Conservation (phyloP, 2,888 invertebrate genomes). For the Thecophora atra region DNA sequence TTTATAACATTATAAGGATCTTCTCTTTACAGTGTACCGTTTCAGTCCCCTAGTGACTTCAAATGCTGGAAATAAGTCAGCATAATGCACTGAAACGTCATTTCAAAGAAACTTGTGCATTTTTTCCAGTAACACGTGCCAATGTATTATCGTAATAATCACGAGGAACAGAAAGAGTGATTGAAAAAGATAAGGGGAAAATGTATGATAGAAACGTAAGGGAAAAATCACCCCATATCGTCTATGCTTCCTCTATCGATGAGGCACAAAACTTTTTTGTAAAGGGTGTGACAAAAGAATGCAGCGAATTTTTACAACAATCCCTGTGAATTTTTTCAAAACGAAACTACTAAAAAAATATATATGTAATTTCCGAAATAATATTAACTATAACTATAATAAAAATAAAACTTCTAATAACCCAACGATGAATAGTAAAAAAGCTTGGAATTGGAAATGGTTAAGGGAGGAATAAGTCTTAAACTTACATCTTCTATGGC, state of each 20-base stretch:
- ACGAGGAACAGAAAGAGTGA: background rate
- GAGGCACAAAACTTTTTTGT: background rate
- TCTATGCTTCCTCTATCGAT: background rate
- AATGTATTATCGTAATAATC: background rate
- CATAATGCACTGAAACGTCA: background rate
- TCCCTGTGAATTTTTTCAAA: background rate
- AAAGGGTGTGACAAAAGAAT: conserved; percentile 32
- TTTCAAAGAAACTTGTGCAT: conserved; percentile 8
- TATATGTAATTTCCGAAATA: too few relatives aligned
- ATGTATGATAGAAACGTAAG: too few relatives aligned
- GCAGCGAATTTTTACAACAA: conserved; percentile 22
- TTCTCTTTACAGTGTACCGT: background rate
- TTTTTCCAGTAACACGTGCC: conserved; percentile 21
- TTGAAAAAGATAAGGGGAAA: too few relatives aligned
- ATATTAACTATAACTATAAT: too few relatives aligned
- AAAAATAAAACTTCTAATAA: too few relatives aligned
- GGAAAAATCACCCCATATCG: background rate
- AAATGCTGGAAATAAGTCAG: background rate
- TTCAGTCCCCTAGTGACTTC: background rate
- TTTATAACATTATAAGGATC: background rate
- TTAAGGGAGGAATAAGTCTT: too few relatives aligned
- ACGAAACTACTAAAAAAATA: too few relatives aligned
- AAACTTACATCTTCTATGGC: background rate
- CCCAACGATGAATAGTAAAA: too few relatives aligned
- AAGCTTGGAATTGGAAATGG: too few relatives aligned